Evolutionary conservation across 1,140 invertebrate genomes (phyloP).

Genomic region (Bicyclus anynana): DNA sequence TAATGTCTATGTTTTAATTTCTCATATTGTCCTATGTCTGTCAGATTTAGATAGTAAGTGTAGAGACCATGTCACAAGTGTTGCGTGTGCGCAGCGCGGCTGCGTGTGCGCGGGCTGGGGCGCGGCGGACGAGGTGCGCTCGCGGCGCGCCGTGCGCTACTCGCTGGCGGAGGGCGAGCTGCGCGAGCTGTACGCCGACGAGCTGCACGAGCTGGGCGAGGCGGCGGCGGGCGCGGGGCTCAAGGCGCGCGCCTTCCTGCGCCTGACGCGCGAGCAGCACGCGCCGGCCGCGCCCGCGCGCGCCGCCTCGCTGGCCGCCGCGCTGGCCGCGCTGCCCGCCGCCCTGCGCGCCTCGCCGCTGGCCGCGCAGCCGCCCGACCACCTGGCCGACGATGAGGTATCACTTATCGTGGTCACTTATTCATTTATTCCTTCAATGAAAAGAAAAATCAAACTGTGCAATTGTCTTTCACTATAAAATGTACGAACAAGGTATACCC

Average conservation of each 20-base stretch:
- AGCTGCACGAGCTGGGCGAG: constrained; percentile 13
- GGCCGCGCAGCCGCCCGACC: not conserved
- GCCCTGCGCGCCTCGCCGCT: constrained; percentile 19
- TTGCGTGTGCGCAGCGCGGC: not conserved
- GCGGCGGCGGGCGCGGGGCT: constrained; percentile 11
- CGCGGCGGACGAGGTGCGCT: constrained; percentile 5
- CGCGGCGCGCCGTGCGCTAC: constrained; percentile 41
- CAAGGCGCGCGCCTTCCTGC: constrained; percentile 22
- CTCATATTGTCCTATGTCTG: too few relatives aligned
- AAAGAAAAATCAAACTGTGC: too few relatives aligned
- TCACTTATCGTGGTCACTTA: too few relatives aligned
- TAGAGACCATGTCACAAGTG: too few relatives aligned
- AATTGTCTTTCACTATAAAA: too few relatives aligned
- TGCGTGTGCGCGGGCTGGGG: constrained; percentile 10
- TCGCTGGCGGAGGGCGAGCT: constrained; percentile 27
- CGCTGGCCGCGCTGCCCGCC: constrained; percentile 6
- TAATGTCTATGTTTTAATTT: too few relatives aligned
- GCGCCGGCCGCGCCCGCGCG: constrained; percentile 2
- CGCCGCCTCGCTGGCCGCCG: constrained; percentile 6
- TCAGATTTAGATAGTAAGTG: too few relatives aligned
- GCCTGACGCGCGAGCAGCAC: not conserved
- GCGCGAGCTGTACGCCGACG: constrained; percentile 37
- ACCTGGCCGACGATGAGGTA: constrained; percentile 19
- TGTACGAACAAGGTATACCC: too few relatives aligned
- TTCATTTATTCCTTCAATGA: too few relatives aligned